Percentiles rank a stretch among this genome's conserved stretches.
Evolutionary conservation across 1,140 invertebrate species (phyloP).

Genomic region (Littorina saxatilis): DNA sequence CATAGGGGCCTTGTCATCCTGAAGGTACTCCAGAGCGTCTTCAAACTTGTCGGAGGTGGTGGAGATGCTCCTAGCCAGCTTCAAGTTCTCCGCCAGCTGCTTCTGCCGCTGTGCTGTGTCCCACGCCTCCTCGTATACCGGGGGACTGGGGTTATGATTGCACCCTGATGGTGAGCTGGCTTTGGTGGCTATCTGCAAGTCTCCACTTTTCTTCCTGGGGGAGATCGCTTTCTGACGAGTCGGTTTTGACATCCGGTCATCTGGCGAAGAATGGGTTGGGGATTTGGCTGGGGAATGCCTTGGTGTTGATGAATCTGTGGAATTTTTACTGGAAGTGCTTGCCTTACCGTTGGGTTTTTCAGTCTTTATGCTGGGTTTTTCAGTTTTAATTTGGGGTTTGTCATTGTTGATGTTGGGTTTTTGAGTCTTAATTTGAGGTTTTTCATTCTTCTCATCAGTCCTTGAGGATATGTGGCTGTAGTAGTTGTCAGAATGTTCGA

Average conservation of each 20-base stretch:
- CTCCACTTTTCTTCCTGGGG: not conserved
- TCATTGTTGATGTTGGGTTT: not conserved
- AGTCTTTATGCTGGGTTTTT: no score
- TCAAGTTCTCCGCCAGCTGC: conserved; percentile 31
- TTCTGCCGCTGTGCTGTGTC: conserved; percentile 35
- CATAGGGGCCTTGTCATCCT: conserved; percentile 1
- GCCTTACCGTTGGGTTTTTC: no score
- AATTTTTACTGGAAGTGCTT: not conserved
- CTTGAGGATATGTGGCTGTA: not conserved
- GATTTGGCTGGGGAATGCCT: not conserved
- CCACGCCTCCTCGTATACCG: conserved; percentile 44
- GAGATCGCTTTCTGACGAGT: not conserved
- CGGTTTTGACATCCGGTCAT: not conserved
- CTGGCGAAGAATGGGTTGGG: not conserved
- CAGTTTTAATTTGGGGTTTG: not conserved
- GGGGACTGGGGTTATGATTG: not conserved
- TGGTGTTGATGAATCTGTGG: not conserved
- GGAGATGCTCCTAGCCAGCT: conserved; percentile 24
- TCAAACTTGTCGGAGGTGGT: conserved; percentile 32
- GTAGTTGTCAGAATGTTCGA: not conserved
- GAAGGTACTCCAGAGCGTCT: conserved; percentile 33
- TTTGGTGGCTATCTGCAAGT: not conserved
- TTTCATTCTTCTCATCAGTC: not conserved
- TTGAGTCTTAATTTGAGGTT: not conserved
- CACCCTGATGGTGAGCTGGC: not conserved